Percentiles rank a stretch among this genome's conserved stretches.
phyloP scores from a whole-genome alignment of 2,113 vertebrate species.

The Ploceus nigricollis region DNA sequence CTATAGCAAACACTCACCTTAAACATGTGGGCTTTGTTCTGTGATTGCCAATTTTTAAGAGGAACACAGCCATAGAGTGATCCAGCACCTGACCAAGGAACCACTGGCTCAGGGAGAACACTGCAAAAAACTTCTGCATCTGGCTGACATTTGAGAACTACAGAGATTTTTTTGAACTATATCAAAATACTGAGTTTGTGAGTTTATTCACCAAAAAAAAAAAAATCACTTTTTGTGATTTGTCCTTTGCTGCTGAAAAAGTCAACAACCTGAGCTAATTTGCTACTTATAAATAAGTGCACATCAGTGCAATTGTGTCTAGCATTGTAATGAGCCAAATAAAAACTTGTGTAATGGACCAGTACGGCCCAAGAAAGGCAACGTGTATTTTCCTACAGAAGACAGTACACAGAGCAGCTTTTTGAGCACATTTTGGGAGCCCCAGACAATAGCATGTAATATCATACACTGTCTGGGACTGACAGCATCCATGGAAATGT shows the following conservation, averaged over 20 bases:
- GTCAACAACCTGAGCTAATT: background rate
- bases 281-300: background rate
- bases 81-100: background rate
- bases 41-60: background rate
- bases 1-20: background rate
- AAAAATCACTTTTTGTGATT: background rate
- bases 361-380: background rate
- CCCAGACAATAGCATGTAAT: background rate
- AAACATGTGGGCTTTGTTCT: fast-evolving
- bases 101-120: background rate
- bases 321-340: background rate
- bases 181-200: background rate
- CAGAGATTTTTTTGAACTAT: background rate
- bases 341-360: background rate
- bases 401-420: background rate
- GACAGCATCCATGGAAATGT: background rate
- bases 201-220: background rate
- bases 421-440: background rate
- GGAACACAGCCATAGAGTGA: background rate
- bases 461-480: background rate
- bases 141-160: background rate
- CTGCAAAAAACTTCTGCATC: background rate
- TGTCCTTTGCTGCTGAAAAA: background rate
- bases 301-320: background rate
- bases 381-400: background rate